A percentile compares a stretch with the other conserved stretches of the same genome.
Evolutionary conservation across 2,797 vertebrate genomes (phyloP).

Genomic region (Myotis findleyi): DNA sequence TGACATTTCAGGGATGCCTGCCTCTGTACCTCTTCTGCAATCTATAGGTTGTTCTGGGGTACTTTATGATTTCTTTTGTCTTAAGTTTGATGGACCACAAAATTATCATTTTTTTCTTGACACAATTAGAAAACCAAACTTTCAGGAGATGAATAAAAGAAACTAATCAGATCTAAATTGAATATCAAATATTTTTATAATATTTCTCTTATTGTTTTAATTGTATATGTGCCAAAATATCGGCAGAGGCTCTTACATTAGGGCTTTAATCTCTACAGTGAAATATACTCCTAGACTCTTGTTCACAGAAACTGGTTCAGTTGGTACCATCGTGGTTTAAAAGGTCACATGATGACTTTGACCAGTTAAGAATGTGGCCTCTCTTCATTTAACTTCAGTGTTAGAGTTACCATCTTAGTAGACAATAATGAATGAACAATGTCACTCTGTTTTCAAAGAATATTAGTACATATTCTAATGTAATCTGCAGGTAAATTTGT

Average conservation of each 20-base stretch:
- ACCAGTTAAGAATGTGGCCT: background rate
- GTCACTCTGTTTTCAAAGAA: background rate
- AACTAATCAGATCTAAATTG: background rate
- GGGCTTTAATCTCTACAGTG: background rate
- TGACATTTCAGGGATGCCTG: background rate
- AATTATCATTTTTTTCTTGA: background rate
- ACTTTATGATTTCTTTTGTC: background rate
- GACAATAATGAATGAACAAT: background rate
- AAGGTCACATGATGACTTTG: background rate
- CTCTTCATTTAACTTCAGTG: background rate
- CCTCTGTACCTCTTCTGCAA: background rate
- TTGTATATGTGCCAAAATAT: background rate
- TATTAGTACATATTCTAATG: background rate
- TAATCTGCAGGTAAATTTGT: background rate
- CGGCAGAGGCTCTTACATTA: rapidly evolving
- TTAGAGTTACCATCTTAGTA: background rate
- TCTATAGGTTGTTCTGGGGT: background rate
- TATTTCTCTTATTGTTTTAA: background rate
- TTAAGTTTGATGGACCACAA: background rate
- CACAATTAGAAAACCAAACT: background rate
- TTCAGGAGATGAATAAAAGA: background rate
- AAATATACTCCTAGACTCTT: no score
- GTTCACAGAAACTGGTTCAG: background rate
- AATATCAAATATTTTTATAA: background rate
- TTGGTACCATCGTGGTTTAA: background rate